Conservation (phyloP, 2,113 vertebrate genomes). For the Cyprinodon brontotheroides region DNA sequence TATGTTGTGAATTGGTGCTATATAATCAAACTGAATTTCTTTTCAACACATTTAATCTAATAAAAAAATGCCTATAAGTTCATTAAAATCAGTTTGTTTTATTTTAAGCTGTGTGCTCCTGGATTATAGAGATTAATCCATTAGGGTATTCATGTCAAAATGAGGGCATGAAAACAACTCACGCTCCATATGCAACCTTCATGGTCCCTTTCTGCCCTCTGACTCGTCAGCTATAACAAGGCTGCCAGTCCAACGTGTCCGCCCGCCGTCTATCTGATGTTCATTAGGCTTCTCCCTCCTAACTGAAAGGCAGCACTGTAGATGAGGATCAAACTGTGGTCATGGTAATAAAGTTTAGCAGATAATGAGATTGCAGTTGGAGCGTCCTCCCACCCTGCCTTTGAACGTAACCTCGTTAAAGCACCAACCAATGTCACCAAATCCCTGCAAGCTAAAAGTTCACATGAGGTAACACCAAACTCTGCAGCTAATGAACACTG, state of each 20-base stretch:
- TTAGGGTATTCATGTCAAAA: background rate
- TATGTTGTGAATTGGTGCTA: too few relatives aligned
- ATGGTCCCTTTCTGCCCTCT: slow-evolving; percentile 28
- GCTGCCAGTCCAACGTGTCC: slow-evolving; percentile 13
- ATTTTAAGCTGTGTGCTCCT: background rate
- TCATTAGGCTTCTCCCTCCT: slow-evolving; percentile 30
- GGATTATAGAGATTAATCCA: background rate
- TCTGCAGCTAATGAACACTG: too few relatives aligned
- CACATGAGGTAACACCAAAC: background rate
- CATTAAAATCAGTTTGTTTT: too few relatives aligned
- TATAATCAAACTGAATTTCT: too few relatives aligned
- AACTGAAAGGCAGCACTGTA: slow-evolving; percentile 26
- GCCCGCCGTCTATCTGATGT: background rate
- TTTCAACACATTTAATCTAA: too few relatives aligned
- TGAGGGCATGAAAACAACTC: slow-evolving; percentile 7
- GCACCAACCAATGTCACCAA: background rate
- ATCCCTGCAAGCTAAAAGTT: too few relatives aligned
- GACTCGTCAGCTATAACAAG: slow-evolving; percentile 46
- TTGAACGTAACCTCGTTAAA: slow-evolving; percentile 18
- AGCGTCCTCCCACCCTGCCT: slow-evolving; percentile 15
- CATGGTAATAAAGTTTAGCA: background rate
- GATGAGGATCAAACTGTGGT: slow-evolving; percentile 21
- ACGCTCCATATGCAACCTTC: slow-evolving; percentile 17
- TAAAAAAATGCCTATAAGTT: too few relatives aligned
- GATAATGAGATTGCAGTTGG: slow-evolving; percentile 29